Evolutionary conservation across 2,888 invertebrate species (phyloP).

Genomic region (Masnerella sp.): DNA sequence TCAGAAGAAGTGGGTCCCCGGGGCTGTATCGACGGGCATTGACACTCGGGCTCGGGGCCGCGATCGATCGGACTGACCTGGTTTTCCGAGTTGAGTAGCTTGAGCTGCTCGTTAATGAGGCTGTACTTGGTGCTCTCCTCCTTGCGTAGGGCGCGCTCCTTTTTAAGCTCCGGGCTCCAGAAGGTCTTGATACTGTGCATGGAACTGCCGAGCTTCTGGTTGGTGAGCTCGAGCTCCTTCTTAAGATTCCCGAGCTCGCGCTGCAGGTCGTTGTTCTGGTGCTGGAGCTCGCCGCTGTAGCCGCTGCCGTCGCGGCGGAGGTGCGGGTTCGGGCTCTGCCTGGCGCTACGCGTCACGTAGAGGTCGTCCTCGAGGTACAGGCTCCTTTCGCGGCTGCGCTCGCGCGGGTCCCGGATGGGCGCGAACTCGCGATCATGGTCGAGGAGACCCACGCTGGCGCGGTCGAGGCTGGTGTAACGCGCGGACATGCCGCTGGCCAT

Average conservation of each 20-base stretch:
- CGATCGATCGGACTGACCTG: slow-evolving; percentile 83
- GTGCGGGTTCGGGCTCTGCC: slow-evolving; percentile 85
- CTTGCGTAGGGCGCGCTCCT: slow-evolving; percentile 96
- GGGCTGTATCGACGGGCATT: too few relatives aligned
- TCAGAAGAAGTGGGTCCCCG: too few relatives aligned
- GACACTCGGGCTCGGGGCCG: slow-evolving; percentile 52
- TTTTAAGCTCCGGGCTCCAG: slow-evolving; percentile 99
- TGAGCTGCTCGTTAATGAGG: slow-evolving; percentile 97
- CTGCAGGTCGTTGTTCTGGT: slow-evolving; percentile 96
- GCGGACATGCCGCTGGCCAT: slow-evolving; percentile 78
- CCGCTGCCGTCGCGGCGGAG: slow-evolving; percentile 82
- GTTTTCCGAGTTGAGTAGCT: slow-evolving; percentile 96
- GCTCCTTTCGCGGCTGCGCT: slow-evolving; percentile 82
- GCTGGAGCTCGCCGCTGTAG: slow-evolving; percentile 92
- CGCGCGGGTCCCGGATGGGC: slow-evolving; percentile 87
- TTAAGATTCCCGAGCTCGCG: slow-evolving; percentile 94
- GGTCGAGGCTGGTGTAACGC: slow-evolving; percentile 85
- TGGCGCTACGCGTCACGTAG: slow-evolving; percentile 82
- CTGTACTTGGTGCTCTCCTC: slow-evolving; percentile 99
- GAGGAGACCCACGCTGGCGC: slow-evolving; percentile 82
- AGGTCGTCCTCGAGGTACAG: slow-evolving; percentile 85
- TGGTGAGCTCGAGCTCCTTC: slow-evolving; percentile 96
- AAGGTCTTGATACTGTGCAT: slow-evolving; percentile 99
- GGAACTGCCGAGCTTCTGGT: slow-evolving; percentile 97
- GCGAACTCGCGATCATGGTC: slow-evolving; percentile 93